A percentile compares a stretch with the other conserved stretches of the same genome.
Conservation (phyloP, 2,797 vertebrate genomes). For the Tangara arthus region DNA sequence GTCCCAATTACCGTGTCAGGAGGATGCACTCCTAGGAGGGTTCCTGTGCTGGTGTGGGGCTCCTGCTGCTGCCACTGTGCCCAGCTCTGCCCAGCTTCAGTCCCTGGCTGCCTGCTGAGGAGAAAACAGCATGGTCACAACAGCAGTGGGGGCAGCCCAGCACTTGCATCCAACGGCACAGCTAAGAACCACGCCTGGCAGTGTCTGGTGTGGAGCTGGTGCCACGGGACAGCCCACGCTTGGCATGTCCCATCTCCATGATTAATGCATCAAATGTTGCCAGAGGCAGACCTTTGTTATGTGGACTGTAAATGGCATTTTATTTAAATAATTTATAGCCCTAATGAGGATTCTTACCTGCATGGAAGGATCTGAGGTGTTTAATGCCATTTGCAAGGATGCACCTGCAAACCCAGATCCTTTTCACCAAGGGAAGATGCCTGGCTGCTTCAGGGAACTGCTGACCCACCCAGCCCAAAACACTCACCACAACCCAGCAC, state of each 20-base stretch:
- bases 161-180: rapidly evolving
- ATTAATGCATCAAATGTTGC: constrained; percentile 71
- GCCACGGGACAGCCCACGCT: constrained; percentile 75
- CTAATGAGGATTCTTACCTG: background rate
- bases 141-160: background rate
- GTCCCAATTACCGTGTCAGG: rapidly evolving
- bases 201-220: constrained; percentile 46
- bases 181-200: background rate
- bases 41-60: background rate
- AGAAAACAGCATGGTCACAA: background rate
- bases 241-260: constrained; percentile 73
- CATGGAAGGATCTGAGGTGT: background rate
- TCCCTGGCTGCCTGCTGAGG: background rate
- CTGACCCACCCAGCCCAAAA: background rate
- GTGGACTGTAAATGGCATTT: constrained; percentile 70
- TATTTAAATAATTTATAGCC: constrained; percentile 82
- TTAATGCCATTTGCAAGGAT: background rate
- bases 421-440: background rate
- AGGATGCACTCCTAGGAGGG: background rate
- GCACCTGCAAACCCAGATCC: background rate
- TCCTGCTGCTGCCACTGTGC: background rate
- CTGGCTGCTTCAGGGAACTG: background rate
- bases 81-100: rapidly evolving
- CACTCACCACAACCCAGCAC: rapidly evolving
- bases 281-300: constrained; percentile 78